phyloP scores from a whole-genome alignment of 1,140 invertebrate species.

The Melanaphis sacchari region DNA sequence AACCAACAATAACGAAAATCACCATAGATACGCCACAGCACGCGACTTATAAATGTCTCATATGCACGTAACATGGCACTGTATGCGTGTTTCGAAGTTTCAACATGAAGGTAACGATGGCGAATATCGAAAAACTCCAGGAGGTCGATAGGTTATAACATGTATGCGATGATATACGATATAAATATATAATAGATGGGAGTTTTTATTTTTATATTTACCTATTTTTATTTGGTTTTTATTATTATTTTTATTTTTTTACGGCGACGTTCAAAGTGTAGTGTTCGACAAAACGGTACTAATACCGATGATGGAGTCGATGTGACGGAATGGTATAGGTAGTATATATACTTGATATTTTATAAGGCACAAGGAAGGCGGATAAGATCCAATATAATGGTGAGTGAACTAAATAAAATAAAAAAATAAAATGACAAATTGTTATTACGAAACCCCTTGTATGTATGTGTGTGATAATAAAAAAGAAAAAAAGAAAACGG shows the following conservation, averaged over 20 bases:
- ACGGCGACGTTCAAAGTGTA: neutral
- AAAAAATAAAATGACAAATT: slow-evolving; percentile 13
- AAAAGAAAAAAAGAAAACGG: neutral
- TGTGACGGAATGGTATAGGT: neutral
- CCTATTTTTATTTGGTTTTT: slow-evolving; percentile 1
- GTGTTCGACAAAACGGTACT: neutral
- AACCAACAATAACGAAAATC: neutral
- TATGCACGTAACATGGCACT: neutral
- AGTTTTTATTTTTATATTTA: neutral
- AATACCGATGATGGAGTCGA: neutral
- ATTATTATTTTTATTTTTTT: slow-evolving; percentile 3
- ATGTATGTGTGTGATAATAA: neutral
- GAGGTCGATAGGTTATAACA: neutral
- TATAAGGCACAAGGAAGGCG: neutral
- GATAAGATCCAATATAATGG: neutral
- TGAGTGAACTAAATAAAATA: neutral
- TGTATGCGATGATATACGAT: neutral
- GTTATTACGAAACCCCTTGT: neutral
- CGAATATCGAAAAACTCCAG: slow-evolving; percentile 17
- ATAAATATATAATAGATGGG: neutral
- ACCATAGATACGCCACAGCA: neutral
- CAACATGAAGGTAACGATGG: neutral
- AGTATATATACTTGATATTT: neutral
- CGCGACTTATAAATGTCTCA: neutral
- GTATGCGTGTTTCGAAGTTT: neutral